Percentiles rank a stretch among this genome's conserved stretches.
Conservation (phyloP, 2,113 vertebrate genomes). For the Labrus mixtus region DNA sequence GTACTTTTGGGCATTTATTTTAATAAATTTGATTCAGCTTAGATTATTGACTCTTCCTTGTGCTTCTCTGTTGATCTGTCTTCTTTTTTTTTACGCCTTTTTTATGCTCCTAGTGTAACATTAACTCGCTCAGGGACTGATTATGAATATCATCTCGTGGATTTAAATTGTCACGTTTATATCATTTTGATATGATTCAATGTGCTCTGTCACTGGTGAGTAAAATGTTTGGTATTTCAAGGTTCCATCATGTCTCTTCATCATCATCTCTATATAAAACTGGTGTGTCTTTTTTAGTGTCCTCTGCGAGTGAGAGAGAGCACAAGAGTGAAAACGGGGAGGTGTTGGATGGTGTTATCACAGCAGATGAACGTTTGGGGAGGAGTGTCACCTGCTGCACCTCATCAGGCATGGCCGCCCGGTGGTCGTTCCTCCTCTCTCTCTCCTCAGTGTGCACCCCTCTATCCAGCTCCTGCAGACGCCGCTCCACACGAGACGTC, state of each 20-base stretch:
- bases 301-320: conserved; percentile 4
- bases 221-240: not conserved
- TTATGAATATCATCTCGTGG: not conserved
- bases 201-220: not conserved
- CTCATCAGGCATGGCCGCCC: conserved; percentile 83
- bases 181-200: not conserved
- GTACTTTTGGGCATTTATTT: too few species aligned
- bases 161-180: not conserved
- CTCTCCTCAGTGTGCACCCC: conserved; percentile 83
- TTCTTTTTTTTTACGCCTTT: not conserved
- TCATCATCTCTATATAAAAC: not conserved
- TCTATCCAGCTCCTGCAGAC: conserved; percentile 91
- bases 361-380: conserved; percentile 24
- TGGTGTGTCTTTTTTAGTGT: not conserved
- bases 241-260: not conserved
- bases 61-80: not conserved
- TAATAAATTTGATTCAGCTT: too few species aligned
- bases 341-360: conserved; percentile 12
- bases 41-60: too few species aligned
- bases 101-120: not conserved
- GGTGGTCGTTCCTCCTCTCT: conserved; percentile 84
- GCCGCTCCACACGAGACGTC: conserved; percentile 88
- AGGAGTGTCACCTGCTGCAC: conserved; percentile 87
- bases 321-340: conserved; percentile 3
- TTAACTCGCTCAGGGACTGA: not conserved